Base-by-base conservation (phyloP, 2,113 vertebrate genomes). In the Lichenostomus cassidix region DNA sequence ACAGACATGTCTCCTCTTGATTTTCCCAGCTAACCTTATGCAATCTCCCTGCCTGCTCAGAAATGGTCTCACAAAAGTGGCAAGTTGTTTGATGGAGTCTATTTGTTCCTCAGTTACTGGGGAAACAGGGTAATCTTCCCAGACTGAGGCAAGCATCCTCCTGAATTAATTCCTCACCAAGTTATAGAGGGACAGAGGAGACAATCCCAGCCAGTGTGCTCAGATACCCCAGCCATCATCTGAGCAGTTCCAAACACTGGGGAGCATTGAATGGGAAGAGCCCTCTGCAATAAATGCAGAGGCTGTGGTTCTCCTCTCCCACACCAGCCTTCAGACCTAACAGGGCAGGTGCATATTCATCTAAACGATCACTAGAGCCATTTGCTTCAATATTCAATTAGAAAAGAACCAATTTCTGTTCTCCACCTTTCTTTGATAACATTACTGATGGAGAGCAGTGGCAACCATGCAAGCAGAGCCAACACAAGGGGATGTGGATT, bases 341-440 rank as follows among this genome's bases (percentile, higher is more conserved):
- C 0, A 0, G 27, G 47, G 56, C 33, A 56, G 52, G 29, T 0
- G 0, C 12, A n/a, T 24, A 11, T 47, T 58, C 9, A 24, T 56
- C 7, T 50, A 24, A 86, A 62, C 13, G 39, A 20, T 59, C 33
- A 24, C 41, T 41, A 55, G 19, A 15, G 65, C 25, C 17, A 44
- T 35, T 60, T 6, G 3, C 35, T 94, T 92, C 47, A 64, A 52
- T 49, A 71, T 29, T 21, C 27, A 52, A 13, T 21, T 27, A 81
- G 82, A 49, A 86, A 93, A 83, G 13, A 80, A 47, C 15, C 53
- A 25, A 65, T 52, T 67, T 76, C 44, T 87, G 10, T 59, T 75
- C n/a, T 83, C 44, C 50, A 9, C 28, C 28, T 84, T 81, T 76
- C 58, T 53, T 56, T 73, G 63, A 24, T 73, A 29, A 58, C 1